Base-by-base conservation (phyloP, 2,888 invertebrate genomes). In the Tryphoninae sp. region DNA sequence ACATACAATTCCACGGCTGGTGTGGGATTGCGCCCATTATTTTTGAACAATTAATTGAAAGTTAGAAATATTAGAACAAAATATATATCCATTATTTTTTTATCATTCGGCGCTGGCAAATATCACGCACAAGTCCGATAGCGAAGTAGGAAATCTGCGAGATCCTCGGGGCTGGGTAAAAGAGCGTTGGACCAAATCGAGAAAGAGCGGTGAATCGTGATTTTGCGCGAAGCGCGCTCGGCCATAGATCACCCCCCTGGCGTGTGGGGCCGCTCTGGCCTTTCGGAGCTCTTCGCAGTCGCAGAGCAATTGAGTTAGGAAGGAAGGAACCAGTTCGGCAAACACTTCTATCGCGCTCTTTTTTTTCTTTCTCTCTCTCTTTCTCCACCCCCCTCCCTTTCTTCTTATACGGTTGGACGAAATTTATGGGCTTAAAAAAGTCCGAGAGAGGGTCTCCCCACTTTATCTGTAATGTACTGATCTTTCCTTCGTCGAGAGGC, bases 381-480 rank as follows among this genome's bases (percentile, higher is more conserved):
- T 75, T 80, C 71, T 75, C 61, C 80, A 67, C 72, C 58, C 79
- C 42, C 71, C 16, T 65, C 73, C 82, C 78, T 33, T 33, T 33
- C 79, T 78, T 83, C 82, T 79, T 69, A 59, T 68, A 76, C 67
- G 75, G 73, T 75, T 59, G 82, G 78, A 80, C 78, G 84, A 90
- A 90, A 92, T 92, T 92, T 92, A 92, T 92, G 87, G 76, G 90
- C 91, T 92, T 91, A 92, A 92, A 92, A 92, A 91, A 91, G 89
- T 91, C 91, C 89, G 84, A 84, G 89, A 86, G 89, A 86, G 89
- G 86, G 85, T 81, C 79, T 87, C 87, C 86, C 87, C 89, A 89
- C 89, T 91, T 91, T 92, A 91, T 91, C 92, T 90, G 91, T 91
- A 91, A 91, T 91, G 92, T 91, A 91, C 91, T 91, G 92, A 92